Conservation (phyloP, 2,888 invertebrate genomes). For the Trachelus stipa region DNA sequence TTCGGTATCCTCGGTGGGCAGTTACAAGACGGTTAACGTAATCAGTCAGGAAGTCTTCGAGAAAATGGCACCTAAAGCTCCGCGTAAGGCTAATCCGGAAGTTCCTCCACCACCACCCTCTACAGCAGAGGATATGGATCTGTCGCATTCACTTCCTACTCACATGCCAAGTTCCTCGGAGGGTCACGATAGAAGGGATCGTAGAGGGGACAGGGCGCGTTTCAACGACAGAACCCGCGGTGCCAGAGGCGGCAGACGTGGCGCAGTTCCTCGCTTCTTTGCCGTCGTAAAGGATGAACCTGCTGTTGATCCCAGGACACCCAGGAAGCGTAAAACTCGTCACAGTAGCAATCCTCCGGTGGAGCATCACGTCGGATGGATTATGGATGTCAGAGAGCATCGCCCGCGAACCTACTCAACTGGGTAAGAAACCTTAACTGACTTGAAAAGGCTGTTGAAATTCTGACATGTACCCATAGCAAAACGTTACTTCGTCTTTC, state of each 20-base stretch:
- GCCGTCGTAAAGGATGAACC: constrained; percentile 88
- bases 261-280: constrained; percentile 89
- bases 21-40: constrained; percentile 87
- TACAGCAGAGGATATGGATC: constrained; percentile 57
- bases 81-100: constrained; percentile 77
- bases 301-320: constrained; percentile 74
- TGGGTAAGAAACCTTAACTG: constrained; percentile 69
- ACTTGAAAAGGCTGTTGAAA: neutral
- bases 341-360: constrained; percentile 93
- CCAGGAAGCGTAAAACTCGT: constrained; percentile 89
- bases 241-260: constrained; percentile 41
- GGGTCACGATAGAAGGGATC: constrained; percentile 49
- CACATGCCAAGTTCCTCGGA: constrained; percentile 28
- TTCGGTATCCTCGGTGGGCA: constrained; percentile 67
- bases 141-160: constrained; percentile 45
- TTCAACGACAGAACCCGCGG: constrained; percentile 48
- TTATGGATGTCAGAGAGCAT: constrained; percentile 92
- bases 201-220: constrained; percentile 45
- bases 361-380: constrained; percentile 97
- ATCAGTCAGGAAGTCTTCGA: constrained; percentile 91
- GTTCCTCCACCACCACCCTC: constrained; percentile 87
- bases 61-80: constrained; percentile 77
- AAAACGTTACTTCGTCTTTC: constrained; percentile 24
- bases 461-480: constrained; percentile 6
- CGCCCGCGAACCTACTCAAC: constrained; percentile 82